Evolutionary conservation across 2,888 invertebrate genomes (phyloP).

Genomic region (Dicranocentrus wangi): DNA sequence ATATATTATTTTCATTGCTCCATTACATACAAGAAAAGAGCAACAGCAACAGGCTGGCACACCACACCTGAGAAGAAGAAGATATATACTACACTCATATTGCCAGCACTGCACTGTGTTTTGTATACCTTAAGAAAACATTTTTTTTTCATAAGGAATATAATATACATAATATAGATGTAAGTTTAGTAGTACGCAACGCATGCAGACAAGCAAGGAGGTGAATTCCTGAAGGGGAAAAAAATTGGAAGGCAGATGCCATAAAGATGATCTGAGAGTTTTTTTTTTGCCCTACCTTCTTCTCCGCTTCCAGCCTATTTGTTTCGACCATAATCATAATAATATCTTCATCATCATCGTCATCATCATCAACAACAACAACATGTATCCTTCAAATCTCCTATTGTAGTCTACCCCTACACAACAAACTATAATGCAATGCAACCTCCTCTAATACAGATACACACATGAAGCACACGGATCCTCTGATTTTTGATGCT

Average conservation of each 20-base stretch:
- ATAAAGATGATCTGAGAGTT: conserved; percentile 41
- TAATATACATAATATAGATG: no score
- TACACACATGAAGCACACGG: neutral
- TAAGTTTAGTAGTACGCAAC: no score
- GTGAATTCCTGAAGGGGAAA: conserved; percentile 57
- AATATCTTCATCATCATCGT: conserved; percentile 63
- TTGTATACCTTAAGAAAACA: neutral
- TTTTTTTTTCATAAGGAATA: conserved; percentile 18
- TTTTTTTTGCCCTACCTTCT: conserved; percentile 55
- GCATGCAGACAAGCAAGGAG: conserved; percentile 49
- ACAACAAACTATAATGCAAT: neutral
- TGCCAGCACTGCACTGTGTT: conserved; percentile 2
- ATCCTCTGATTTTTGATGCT: no score
- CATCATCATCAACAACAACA: conserved; percentile 4
- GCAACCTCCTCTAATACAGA: neutral
- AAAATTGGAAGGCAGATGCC: conserved; percentile 60
- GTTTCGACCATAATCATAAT: conserved; percentile 63
- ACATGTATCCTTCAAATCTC: conserved; percentile 49
- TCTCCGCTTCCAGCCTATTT: conserved; percentile 63
- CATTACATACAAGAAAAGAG: conserved; percentile 17
- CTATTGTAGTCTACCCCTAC: conserved; percentile 22
- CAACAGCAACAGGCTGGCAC: neutral
- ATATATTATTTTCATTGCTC: conserved; percentile 50
- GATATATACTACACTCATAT: neutral
- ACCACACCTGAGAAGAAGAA: conserved; percentile 48